These are phyloP conservation scores for Leucopsar rothschildi DNA, from an alignment of 2,113 vertebrate genomes.

Conservation along the genomic window DNA sequence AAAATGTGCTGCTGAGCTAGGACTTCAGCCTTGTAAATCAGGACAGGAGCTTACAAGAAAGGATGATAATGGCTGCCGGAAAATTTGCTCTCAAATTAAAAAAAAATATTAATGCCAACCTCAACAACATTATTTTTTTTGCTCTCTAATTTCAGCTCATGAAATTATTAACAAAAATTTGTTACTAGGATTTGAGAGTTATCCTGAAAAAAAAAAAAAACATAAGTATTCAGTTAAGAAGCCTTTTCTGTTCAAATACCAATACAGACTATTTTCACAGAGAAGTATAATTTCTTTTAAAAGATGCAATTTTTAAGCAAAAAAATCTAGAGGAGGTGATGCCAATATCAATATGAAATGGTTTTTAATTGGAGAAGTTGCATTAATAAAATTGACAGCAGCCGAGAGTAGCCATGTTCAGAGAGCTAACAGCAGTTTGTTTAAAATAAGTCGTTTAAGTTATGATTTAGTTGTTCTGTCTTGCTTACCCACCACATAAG, in stretches of 20 bases:
- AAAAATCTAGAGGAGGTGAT: neutral
- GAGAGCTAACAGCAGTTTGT: neutral
- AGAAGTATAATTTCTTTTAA: neutral
- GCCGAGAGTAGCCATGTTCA: neutral
- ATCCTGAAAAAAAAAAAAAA: neutral
- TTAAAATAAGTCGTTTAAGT: constrained; percentile 28
- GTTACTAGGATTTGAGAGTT: neutral
- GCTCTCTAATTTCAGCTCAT: neutral
- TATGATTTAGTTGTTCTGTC: constrained; percentile 21
- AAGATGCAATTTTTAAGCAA: neutral
- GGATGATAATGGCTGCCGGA: neutral
- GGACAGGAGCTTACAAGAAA: neutral
- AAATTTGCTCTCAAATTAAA: neutral
- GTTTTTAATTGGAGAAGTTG: constrained; percentile 11
- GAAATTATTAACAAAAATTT: neutral
- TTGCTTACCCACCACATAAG: constrained; percentile 39
- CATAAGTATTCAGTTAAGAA: neutral
- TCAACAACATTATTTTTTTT: neutral
- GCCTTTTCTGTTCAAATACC: neutral
- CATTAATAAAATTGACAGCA: neutral
- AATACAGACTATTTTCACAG: neutral
- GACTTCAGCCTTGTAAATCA: neutral
- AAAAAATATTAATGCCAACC: neutral
- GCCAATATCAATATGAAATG: neutral
- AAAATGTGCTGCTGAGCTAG: neutral